phyloP scores from a whole-genome alignment of 2,888 invertebrate species.

The Pycnomerus fuliginosus region DNA sequence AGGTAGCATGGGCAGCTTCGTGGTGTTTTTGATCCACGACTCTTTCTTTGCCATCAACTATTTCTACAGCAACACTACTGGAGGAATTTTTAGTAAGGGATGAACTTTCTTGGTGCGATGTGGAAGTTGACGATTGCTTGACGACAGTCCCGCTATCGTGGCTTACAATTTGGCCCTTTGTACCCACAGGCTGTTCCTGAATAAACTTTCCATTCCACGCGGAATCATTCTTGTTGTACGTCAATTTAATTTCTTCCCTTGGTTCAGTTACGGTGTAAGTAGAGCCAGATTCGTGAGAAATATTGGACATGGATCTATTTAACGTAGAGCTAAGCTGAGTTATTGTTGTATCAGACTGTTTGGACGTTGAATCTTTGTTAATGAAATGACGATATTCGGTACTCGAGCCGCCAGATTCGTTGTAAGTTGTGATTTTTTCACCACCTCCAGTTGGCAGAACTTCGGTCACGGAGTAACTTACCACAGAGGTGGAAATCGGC shows the following conservation, averaged over 20 bases:
- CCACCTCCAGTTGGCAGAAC: slow-evolving; percentile 46
- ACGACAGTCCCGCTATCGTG: slow-evolving; percentile 31
- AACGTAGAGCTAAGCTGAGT: slow-evolving; percentile 48
- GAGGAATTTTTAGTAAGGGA: slow-evolving; percentile 62
- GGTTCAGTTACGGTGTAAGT: slow-evolving; percentile 52
- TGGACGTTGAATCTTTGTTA: slow-evolving; percentile 37
- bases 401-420: slow-evolving; percentile 43
- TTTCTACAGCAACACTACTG: slow-evolving; percentile 65
- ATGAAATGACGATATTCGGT: slow-evolving; percentile 51
- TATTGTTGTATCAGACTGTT: slow-evolving; percentile 29
- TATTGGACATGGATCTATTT: slow-evolving; percentile 46
- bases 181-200: slow-evolving; percentile 44
- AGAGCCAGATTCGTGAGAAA: slow-evolving; percentile 45
- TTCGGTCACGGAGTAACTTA: slow-evolving; percentile 49
- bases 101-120: slow-evolving; percentile 58
- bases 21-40: slow-evolving; percentile 61
- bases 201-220: slow-evolving; percentile 56
- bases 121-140: slow-evolving; percentile 41
- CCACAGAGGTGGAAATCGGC: slow-evolving; percentile 43
- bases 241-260: slow-evolving; percentile 45
- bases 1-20: slow-evolving; percentile 51
- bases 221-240: slow-evolving; percentile 51
- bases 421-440: slow-evolving; percentile 50
- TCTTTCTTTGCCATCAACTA: slow-evolving; percentile 65
- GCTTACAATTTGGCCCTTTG: slow-evolving; percentile 18